Percentiles rank a stretch among this genome's conserved stretches.
These are phyloP conservation scores for Drosophila anomalipes DNA, from an alignment of 2,888 invertebrate genomes.

Conservation along the genomic window DNA sequence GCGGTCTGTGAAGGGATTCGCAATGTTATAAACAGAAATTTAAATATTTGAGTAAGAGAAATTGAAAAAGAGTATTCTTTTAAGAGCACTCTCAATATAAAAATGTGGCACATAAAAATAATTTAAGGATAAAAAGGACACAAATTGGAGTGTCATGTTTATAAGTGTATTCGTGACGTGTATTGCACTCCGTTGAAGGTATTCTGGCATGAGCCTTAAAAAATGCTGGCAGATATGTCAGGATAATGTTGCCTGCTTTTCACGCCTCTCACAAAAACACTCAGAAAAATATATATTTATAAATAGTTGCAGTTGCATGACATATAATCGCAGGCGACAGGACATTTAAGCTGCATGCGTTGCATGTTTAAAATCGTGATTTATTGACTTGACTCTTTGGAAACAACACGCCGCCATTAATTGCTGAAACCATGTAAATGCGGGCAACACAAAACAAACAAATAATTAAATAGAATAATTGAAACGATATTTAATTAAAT, in stretches of 20 bases:
- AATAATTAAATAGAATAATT: conserved; percentile 55
- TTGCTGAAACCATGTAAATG: conserved; percentile 33
- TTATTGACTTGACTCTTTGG: conserved; percentile 54
- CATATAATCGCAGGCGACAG: conserved; percentile 46
- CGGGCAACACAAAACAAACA: conserved; percentile 6
- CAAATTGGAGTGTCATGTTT: background rate
- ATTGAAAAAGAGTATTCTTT: background rate
- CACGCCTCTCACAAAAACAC: background rate
- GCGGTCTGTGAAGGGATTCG: too few relatives aligned
- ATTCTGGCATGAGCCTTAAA: background rate
- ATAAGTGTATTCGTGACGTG: background rate
- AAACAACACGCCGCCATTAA: conserved; percentile 34
- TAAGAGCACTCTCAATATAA: too few relatives aligned
- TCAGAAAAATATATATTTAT: background rate
- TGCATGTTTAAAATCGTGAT: conserved; percentile 65
- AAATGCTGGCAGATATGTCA: conserved; percentile 16
- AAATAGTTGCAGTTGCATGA: conserved; percentile 12
- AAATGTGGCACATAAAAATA: background rate
- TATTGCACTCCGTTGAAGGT: background rate
- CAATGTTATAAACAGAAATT: too few relatives aligned
- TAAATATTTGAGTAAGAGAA: background rate
- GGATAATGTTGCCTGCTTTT: conserved; percentile 17
- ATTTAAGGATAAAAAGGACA: background rate
- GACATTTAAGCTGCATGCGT: conserved; percentile 51
- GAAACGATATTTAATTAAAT: conserved; percentile 52